Evolutionary conservation across 2,888 invertebrate genomes (phyloP).

Genomic region (Gastrophysa polygoni): DNA sequence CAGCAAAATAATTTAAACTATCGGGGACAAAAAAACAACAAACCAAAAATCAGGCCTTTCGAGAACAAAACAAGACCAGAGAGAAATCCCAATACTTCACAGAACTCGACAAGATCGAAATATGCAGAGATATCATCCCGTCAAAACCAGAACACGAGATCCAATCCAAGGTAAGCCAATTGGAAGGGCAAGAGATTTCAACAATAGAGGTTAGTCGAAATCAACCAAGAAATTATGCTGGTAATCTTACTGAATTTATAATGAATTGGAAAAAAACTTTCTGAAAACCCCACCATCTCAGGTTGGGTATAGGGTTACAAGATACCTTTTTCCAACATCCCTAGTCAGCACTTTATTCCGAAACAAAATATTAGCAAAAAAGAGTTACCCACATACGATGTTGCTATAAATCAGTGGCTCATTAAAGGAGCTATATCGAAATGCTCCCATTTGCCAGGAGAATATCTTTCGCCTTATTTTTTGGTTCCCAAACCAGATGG

Average conservation of each 20-base stretch:
- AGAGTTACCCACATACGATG: background rate
- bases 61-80: too few species aligned
- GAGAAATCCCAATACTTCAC: too few species aligned
- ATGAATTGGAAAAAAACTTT: background rate
- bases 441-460: background rate
- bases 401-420: background rate
- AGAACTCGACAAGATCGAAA: too few species aligned
- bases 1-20: too few species aligned
- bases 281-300: background rate
- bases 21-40: too few species aligned
- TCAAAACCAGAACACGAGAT: too few species aligned
- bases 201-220: too few species aligned
- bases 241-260: slow-evolving; percentile 1
- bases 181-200: too few species aligned
- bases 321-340: slow-evolving; percentile 6
- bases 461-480: slow-evolving; percentile 5
- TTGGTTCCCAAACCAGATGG: slow-evolving; percentile 20
- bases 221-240: background rate
- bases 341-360: background rate
- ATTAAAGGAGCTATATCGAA: background rate
- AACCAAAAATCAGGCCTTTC: too few species aligned
- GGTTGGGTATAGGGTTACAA: slow-evolving; percentile 6
- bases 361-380: background rate
- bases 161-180: too few species aligned
- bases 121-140: too few species aligned